These are phyloP conservation scores for Cuniculus paca DNA, from an alignment of 2,797 vertebrate genomes.

Conservation along the genomic window DNA sequence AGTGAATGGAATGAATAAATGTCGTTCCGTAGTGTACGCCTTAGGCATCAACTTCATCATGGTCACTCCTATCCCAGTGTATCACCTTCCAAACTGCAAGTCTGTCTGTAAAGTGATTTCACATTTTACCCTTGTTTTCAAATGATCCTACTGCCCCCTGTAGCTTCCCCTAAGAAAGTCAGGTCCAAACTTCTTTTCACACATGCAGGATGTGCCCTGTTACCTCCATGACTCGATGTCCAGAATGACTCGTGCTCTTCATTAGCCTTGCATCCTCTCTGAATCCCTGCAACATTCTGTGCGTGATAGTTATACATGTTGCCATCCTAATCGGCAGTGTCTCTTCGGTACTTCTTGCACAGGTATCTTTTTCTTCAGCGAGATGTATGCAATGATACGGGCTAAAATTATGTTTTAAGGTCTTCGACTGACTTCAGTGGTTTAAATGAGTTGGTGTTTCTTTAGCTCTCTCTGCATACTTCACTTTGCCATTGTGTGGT, in stretches of 20 bases:
- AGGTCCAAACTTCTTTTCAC: constrained; percentile 6
- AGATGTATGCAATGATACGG: constrained; percentile 50
- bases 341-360: constrained; percentile 29
- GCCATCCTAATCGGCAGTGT: background rate
- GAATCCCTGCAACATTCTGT: background rate
- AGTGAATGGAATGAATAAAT: background rate
- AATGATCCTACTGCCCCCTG: background rate
- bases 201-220: background rate
- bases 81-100: background rate
- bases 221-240: background rate
- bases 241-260: background rate
- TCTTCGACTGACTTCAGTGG: background rate
- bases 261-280: background rate
- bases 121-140: background rate
- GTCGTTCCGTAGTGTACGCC: background rate
- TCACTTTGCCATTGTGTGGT: constrained; percentile 8
- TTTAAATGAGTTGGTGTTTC: constrained; percentile 43
- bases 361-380: background rate
- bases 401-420: constrained; percentile 23
- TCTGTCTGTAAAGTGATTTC: background rate
- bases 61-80: background rate
- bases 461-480: constrained; percentile 23
- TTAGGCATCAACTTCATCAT: background rate
- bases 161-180: background rate
- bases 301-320: background rate